These are phyloP conservation scores for Epinotia nisella DNA, from an alignment of 2,888 invertebrate genomes.

Conservation along the genomic window DNA sequence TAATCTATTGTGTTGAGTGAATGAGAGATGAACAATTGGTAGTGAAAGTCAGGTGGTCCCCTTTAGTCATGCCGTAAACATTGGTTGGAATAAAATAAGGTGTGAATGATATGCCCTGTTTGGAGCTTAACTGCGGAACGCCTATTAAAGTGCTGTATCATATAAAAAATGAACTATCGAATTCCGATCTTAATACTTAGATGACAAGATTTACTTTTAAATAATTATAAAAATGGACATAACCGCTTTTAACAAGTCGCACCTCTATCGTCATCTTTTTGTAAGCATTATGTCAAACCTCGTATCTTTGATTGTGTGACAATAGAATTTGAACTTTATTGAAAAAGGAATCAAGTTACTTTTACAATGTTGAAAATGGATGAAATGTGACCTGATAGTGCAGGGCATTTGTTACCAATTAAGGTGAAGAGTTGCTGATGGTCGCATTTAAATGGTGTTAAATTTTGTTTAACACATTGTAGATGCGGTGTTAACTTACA, in stretches of 20 bases:
- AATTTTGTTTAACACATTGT: neutral
- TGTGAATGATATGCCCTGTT: slow-evolving; percentile 38
- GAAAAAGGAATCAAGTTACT: neutral
- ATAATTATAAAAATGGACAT: neutral
- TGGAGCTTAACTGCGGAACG: neutral
- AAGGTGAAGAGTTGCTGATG: slow-evolving; percentile 16
- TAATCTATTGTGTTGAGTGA: slow-evolving; percentile 43
- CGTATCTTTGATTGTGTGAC: neutral
- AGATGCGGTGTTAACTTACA: neutral
- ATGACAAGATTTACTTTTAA: neutral
- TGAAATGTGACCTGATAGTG: neutral
- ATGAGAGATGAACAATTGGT: slow-evolving; percentile 34
- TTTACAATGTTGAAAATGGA: neutral
- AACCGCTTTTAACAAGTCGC: neutral
- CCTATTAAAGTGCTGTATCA: neutral
- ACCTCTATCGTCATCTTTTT: neutral
- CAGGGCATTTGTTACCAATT: neutral
- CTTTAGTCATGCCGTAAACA: slow-evolving; percentile 27
- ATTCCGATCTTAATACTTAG: neutral
- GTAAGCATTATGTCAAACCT: neutral
- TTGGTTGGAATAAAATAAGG: slow-evolving; percentile 33
- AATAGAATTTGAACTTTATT: slow-evolving; percentile 8
- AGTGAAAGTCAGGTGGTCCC: slow-evolving; percentile 42
- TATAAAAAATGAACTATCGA: neutral
- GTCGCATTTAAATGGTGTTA: neutral